Evolutionary conservation across 2,888 invertebrate species (phyloP).

Genomic region (Cheilosia urbana): DNA sequence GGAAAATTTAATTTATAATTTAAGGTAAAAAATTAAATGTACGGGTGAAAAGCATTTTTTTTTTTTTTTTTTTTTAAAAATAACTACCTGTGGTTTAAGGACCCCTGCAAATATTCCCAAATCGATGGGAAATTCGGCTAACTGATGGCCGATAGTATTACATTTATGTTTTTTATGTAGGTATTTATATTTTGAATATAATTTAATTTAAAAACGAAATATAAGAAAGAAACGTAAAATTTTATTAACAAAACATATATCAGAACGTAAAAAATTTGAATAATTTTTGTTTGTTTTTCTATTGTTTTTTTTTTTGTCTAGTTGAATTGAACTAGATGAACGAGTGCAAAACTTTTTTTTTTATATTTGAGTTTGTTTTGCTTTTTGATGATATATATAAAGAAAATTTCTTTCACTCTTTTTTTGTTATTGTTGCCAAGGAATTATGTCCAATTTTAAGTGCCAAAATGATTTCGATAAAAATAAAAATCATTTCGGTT

Average conservation of each 20-base stretch:
- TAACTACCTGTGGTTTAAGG: slow-evolving; percentile 86
- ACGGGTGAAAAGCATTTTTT: slow-evolving; percentile 52
- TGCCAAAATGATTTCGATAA: slow-evolving; percentile 51
- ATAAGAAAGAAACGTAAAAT: slow-evolving; percentile 69
- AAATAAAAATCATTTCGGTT: slow-evolving; percentile 52
- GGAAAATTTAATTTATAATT: slow-evolving; percentile 28
- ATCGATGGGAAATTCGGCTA: slow-evolving; percentile 90
- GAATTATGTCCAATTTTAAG: slow-evolving; percentile 22
- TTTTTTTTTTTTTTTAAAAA: slow-evolving; percentile 71
- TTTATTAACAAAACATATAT: slow-evolving; percentile 64
- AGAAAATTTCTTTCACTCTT: not conserved
- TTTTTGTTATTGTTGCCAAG: slow-evolving; percentile 6
- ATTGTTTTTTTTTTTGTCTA: slow-evolving; percentile 11
- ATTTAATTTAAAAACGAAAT: slow-evolving; percentile 56
- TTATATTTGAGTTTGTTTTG: slow-evolving; percentile 46
- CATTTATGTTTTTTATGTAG: slow-evolving; percentile 33
- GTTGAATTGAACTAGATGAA: slow-evolving; percentile 37
- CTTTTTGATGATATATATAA: slow-evolving; percentile 51
- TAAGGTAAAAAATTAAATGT: slow-evolving; percentile 52
- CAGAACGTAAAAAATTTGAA: slow-evolving; percentile 14
- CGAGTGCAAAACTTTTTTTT: slow-evolving; percentile 2
- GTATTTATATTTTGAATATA: slow-evolving; percentile 32
- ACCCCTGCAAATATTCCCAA: slow-evolving; percentile 91
- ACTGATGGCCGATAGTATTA: slow-evolving; percentile 82
- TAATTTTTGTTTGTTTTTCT: slow-evolving; percentile 9